These are phyloP conservation scores for Petrocephalus sullivani DNA, from an alignment of 2,797 vertebrate species.

Conservation along the genomic window DNA sequence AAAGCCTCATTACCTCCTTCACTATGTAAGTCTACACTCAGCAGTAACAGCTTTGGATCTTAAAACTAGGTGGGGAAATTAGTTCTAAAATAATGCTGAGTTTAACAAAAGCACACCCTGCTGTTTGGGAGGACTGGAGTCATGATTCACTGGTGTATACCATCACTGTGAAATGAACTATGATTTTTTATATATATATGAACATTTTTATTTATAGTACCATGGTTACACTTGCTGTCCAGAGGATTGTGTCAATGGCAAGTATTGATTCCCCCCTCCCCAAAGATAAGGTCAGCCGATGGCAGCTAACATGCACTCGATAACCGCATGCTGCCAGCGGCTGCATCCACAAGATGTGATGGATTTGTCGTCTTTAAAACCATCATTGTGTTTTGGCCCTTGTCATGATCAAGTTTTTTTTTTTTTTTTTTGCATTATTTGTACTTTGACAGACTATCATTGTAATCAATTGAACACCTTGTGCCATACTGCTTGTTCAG, in stretches of 20 bases:
- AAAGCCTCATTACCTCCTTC: background rate
- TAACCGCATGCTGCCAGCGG: background rate
- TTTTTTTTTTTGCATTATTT: background rate
- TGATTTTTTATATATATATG: background rate
- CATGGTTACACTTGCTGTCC: background rate
- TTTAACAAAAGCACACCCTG: background rate
- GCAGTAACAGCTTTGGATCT: background rate
- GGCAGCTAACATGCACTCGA: background rate
- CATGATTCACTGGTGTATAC: background rate
- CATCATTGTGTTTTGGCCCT: background rate
- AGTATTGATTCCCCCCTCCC: background rate
- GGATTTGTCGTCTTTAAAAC: background rate
- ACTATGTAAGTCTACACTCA: background rate
- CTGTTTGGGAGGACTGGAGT: background rate
- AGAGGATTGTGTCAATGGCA: background rate
- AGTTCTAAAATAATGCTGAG: background rate
- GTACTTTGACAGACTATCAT: background rate
- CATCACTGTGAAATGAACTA: conserved; percentile 4
- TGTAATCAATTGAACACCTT: background rate
- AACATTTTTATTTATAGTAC: background rate
- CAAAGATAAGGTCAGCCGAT: background rate
- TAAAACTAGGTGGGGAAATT: background rate
- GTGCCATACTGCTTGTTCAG: conserved; percentile 3
- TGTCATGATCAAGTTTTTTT: background rate
- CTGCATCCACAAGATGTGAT: background rate